Percentiles rank a stretch among this genome's conserved stretches.
phyloP scores from a whole-genome alignment of 2,797 vertebrate species.

The Philypnodon macrostomus region DNA sequence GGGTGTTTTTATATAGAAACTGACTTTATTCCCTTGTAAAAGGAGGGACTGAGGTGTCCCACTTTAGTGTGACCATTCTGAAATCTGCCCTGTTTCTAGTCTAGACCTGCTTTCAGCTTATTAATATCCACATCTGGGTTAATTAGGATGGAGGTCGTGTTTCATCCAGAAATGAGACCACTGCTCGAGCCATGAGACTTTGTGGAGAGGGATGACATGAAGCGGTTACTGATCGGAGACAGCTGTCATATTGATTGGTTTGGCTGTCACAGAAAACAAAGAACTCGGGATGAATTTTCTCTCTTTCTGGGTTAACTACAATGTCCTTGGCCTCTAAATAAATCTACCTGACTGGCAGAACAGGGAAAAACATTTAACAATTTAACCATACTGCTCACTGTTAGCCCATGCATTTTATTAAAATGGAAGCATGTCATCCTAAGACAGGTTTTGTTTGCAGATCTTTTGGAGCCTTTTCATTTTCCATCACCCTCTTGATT shows the following conservation, averaged over 20 bases:
- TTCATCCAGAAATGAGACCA: too few species aligned
- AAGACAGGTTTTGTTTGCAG: too few species aligned
- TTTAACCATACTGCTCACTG: too few species aligned
- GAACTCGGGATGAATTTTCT: constrained; percentile 20
- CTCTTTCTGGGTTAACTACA: constrained; percentile 21
- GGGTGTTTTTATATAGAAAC: constrained; percentile 75
- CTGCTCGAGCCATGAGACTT: constrained; percentile 43
- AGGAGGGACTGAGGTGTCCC: constrained; percentile 68
- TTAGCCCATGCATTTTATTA: too few species aligned
- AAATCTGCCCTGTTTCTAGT: constrained; percentile 75
- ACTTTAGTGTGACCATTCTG: constrained; percentile 72
- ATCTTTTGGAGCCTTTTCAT: too few species aligned
- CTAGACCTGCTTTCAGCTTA: constrained; percentile 78
- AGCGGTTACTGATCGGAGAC: constrained; percentile 31
- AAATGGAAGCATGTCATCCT: too few species aligned
- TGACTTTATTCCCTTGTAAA: constrained; percentile 60
- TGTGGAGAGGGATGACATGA: constrained; percentile 17
- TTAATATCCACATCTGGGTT: constrained; percentile 84
- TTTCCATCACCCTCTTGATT: too few species aligned
- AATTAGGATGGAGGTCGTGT: constrained; percentile 81
- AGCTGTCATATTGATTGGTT: constrained; percentile 34
- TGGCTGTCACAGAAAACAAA: constrained; percentile 24
- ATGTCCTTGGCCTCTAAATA: constrained; percentile 2
- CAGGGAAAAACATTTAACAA: too few species aligned
- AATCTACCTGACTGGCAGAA: too few species aligned